A percentile compares a stretch with the other conserved stretches of the same genome.
These are phyloP conservation scores for Himalopsyche anomala DNA, from an alignment of 2,888 invertebrate genomes.

Conservation along the genomic window DNA sequence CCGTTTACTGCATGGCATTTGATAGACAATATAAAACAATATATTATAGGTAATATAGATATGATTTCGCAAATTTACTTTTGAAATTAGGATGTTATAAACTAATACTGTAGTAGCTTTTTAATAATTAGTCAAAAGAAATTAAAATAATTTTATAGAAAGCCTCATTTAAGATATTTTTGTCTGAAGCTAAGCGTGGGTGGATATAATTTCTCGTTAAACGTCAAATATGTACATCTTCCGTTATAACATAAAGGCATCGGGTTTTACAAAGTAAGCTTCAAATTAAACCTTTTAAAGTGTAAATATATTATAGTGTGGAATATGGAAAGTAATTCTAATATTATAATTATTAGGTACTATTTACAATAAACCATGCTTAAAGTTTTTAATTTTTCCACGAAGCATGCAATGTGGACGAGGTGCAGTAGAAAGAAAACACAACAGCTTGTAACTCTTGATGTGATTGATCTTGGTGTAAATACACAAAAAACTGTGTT, in stretches of 20 bases:
- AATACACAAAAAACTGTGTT: not conserved
- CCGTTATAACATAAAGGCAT: not conserved
- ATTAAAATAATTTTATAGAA: not conserved
- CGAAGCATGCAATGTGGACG: not conserved
- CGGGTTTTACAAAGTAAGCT: not conserved
- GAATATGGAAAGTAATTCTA: not conserved
- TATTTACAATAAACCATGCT: constrained; percentile 8
- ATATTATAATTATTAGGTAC: not conserved
- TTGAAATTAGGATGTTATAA: no score
- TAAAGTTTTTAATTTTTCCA: not conserved
- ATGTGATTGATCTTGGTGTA: not conserved
- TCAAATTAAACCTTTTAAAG: not conserved
- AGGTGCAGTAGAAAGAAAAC: constrained; percentile 6
- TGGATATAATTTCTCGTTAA: not conserved
- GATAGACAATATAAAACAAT: no score
- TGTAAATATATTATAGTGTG: not conserved
- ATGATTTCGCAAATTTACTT: no score
- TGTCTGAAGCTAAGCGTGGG: not conserved
- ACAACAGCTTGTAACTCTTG: not conserved
- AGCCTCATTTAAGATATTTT: not conserved
- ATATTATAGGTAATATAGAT: no score
- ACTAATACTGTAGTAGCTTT: no score
- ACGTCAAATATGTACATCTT: not conserved
- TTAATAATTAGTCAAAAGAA: no score
- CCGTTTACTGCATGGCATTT: no score